phyloP scores from a whole-genome alignment of 2,113 vertebrate species.

The Polypterus bichir region DNA sequence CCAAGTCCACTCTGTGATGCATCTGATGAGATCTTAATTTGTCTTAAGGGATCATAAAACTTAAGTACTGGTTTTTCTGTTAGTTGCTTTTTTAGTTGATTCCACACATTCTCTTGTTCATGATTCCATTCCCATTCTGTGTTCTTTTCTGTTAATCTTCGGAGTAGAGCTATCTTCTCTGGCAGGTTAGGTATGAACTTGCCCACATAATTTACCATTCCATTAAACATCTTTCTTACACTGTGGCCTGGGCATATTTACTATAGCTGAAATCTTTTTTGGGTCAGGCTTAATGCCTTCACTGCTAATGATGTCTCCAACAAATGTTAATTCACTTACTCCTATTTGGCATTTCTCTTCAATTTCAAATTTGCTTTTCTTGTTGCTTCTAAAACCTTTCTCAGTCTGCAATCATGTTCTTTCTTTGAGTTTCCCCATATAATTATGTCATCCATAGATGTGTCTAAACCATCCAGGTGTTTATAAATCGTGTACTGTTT shows the following conservation, averaged over 20 bases:
- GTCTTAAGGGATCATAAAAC: too few relatives aligned
- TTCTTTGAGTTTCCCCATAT: neutral
- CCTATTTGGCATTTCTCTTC: neutral
- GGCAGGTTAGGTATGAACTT: neutral
- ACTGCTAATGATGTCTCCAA: neutral
- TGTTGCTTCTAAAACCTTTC: neutral
- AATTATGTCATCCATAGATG: neutral
- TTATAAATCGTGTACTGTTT: constrained; percentile 14
- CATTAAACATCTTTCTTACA: neutral
- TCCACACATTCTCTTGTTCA: neutral
- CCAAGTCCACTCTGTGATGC: too few relatives aligned
- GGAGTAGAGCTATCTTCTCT: neutral
- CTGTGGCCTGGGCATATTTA: neutral
- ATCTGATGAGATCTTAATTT: too few relatives aligned
- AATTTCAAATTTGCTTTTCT: neutral
- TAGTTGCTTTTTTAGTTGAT: too few relatives aligned
- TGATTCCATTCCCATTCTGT: neutral
- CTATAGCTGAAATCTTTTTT: neutral
- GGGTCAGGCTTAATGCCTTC: neutral
- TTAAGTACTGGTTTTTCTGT: too few relatives aligned
- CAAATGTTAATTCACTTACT: neutral
- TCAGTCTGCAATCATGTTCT: neutral
- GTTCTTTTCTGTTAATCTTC: neutral
- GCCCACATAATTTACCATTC: neutral
- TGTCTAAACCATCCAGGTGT: constrained; percentile 2